Evolutionary conservation across 2,888 invertebrate genomes (phyloP).

Genomic region (Ellobium chinense): DNA sequence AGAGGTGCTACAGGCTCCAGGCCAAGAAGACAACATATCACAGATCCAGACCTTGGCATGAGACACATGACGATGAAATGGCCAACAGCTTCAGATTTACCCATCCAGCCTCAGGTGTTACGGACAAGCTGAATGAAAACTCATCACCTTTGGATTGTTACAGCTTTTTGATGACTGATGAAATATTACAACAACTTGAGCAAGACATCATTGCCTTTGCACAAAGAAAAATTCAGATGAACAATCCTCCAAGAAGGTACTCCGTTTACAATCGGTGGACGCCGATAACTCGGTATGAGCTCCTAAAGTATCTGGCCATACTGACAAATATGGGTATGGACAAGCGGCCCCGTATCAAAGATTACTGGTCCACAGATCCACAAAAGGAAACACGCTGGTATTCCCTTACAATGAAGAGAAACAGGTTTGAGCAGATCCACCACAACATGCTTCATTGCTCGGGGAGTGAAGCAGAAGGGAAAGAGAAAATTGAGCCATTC

Average conservation of each 20-base stretch:
- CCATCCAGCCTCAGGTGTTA: too few relatives aligned
- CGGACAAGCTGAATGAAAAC: too few relatives aligned
- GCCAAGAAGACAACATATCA: too few relatives aligned
- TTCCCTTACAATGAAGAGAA: not conserved
- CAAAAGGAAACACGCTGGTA: not conserved
- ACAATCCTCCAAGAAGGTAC: not conserved
- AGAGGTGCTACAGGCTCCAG: too few relatives aligned
- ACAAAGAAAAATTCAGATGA: too few relatives aligned
- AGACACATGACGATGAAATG: too few relatives aligned
- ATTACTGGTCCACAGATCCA: not conserved
- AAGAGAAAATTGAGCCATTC: not conserved
- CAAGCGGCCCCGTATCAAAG: not conserved
- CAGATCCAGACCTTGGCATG: too few relatives aligned
- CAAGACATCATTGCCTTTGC: not conserved
- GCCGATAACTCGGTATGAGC: not conserved
- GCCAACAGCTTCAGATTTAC: too few relatives aligned
- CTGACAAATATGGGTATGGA: not conserved
- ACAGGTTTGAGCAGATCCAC: not conserved
- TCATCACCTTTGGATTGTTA: not conserved
- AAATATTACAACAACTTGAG: not conserved
- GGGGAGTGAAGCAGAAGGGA: not conserved
- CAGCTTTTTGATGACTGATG: not conserved
- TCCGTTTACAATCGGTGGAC: not conserved
- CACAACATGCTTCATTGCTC: not conserved
- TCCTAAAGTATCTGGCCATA: not conserved